A percentile compares a stretch with the other conserved stretches of the same genome.
Evolutionary conservation across 2,113 vertebrate genomes (phyloP).

Genomic region (Trogon melanurus): DNA sequence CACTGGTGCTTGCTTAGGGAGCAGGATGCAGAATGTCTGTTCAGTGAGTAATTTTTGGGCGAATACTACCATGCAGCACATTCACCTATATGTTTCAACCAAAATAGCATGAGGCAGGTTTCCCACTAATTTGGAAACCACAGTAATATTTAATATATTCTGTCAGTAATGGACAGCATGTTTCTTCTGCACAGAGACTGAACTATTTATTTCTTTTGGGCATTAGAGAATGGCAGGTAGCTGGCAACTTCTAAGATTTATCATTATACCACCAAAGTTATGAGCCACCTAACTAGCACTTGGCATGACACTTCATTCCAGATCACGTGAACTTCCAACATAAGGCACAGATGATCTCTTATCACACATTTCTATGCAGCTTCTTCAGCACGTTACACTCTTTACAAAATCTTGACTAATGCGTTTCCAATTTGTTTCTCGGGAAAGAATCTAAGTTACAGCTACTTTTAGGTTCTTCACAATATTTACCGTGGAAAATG

Average conservation of each 20-base stretch:
- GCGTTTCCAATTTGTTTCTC: neutral
- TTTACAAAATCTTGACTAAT: neutral
- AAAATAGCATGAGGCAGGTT: neutral
- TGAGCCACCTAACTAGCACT: neutral
- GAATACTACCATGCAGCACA: neutral
- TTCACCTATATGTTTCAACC: neutral
- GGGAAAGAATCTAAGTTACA: neutral
- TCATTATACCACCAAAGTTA: neutral
- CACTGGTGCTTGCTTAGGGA: neutral
- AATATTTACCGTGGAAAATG: neutral
- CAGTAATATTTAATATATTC: neutral
- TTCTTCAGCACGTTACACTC: neutral
- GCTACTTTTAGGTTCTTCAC: neutral
- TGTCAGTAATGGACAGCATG: neutral
- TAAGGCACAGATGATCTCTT: neutral
- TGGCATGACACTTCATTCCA: neutral
- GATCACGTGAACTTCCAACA: neutral
- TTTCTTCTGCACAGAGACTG: neutral
- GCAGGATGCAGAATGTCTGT: neutral
- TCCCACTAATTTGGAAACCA: neutral
- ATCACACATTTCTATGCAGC: neutral
- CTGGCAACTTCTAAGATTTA: neutral
- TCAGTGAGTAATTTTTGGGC: neutral
- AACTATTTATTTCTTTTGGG: neutral
- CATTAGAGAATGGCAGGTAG: neutral